Conservation (phyloP, 1,140 invertebrate species). For the Geopemphigus sp. region DNA sequence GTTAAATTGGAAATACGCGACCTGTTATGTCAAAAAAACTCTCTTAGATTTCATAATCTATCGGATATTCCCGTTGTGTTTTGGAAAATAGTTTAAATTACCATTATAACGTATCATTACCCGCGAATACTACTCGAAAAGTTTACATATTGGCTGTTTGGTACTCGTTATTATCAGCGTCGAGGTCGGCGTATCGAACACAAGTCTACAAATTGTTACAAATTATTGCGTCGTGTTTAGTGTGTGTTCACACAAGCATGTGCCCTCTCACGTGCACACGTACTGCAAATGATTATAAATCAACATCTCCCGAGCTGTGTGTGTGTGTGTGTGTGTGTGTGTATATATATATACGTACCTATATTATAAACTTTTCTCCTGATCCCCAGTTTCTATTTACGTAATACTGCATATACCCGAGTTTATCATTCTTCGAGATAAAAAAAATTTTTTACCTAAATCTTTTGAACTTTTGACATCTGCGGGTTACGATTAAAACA, state of each 20-base stretch:
- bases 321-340: no score
- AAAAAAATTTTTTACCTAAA: conserved; percentile 26
- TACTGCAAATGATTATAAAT: conserved; percentile 1
- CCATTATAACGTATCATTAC: no score
- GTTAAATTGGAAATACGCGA: no score
- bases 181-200: conserved; percentile 14
- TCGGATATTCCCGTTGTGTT: neutral
- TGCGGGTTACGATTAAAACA: neutral
- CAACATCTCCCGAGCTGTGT: conserved; percentile 2
- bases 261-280: neutral
- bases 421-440: conserved; percentile 6
- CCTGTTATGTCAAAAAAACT: no score
- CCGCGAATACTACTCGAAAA: conserved; percentile 13
- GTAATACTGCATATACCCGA: neutral
- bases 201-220: conserved; percentile 21
- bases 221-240: conserved; percentile 34
- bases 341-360: no score
- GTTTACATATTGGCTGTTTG: conserved; percentile 6
- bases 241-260: neutral
- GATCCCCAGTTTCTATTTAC: neutral
- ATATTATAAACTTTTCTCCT: conserved; percentile 3
- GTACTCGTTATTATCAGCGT: conserved; percentile 18
- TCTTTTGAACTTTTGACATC: conserved; percentile 34
- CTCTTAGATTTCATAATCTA: conserved; percentile 2
- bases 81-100: conserved; percentile 1